These are phyloP conservation scores for Eutolmus rufibarbis DNA, from an alignment of 2,888 invertebrate species.

Conservation along the genomic window DNA sequence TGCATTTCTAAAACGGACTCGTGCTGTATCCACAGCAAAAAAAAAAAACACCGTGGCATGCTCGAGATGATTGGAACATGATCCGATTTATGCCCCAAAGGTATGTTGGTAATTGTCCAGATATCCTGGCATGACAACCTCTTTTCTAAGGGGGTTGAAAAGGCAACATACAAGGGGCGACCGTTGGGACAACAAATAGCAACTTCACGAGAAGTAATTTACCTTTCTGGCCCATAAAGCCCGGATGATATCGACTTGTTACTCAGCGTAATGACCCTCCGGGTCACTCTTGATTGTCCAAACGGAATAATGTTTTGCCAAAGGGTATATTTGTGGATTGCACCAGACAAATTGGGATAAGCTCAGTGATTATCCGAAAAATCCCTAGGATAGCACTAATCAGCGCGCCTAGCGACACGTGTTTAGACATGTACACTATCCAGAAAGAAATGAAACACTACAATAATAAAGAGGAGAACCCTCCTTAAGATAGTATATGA, in stretches of 20 bases:
- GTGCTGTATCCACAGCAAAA: background rate
- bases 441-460: too few species aligned
- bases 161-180: background rate
- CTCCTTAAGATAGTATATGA: too few species aligned
- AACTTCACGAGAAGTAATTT: background rate
- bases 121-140: background rate
- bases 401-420: background rate
- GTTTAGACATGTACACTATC: background rate
- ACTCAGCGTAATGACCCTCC: background rate
- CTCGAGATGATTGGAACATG: background rate
- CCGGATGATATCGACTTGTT: background rate
- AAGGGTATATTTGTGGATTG: background rate
- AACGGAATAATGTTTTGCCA: background rate
- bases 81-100: background rate
- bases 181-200: background rate
- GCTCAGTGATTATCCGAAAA: background rate
- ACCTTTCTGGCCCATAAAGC: background rate
- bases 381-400: background rate
- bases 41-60: background rate
- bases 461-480: too few species aligned
- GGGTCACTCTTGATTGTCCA: background rate
- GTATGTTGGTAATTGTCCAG: background rate
- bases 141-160: background rate
- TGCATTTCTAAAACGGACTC: background rate
- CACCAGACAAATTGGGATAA: background rate